Evolutionary conservation across 2,888 invertebrate species (phyloP).

Genomic region (Polymixis lichenea): DNA sequence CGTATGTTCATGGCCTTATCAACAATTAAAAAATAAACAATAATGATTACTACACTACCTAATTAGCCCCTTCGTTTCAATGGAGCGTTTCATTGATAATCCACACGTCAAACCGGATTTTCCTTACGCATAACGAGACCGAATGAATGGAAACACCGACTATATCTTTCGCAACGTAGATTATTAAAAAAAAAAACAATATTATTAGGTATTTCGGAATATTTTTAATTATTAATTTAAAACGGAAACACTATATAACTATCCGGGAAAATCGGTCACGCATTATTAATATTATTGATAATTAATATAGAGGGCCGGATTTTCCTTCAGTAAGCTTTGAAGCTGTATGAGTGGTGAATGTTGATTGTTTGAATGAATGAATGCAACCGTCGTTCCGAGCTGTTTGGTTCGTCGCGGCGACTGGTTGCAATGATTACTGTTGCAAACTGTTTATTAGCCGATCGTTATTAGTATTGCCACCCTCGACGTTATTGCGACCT

Average conservation of each 20-base stretch:
- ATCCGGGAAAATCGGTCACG: slow-evolving; percentile 32
- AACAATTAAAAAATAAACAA: slow-evolving; percentile 1
- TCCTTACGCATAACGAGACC: slow-evolving; percentile 24
- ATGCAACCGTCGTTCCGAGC: slow-evolving; percentile 65
- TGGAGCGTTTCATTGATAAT: slow-evolving; percentile 51
- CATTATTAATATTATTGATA: slow-evolving; percentile 26
- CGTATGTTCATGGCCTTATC: neutral
- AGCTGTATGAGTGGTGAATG: slow-evolving; percentile 31
- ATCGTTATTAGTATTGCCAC: slow-evolving; percentile 52
- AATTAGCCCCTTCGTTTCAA: slow-evolving; percentile 30
- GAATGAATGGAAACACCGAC: slow-evolving; percentile 26
- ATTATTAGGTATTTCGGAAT: neutral
- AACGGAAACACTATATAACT: slow-evolving; percentile 26
- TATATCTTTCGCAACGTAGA: neutral
- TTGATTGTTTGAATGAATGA: slow-evolving; percentile 23
- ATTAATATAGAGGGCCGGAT: slow-evolving; percentile 37
- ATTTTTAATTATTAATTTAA: slow-evolving; percentile 3
- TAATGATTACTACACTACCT: neutral
- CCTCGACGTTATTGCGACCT: slow-evolving; percentile 48
- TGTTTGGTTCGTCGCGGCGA: slow-evolving; percentile 65
- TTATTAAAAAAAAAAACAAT: neutral
- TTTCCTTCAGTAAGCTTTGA: slow-evolving; percentile 57
- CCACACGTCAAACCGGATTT: slow-evolving; percentile 39
- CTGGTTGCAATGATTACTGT: slow-evolving; percentile 71
- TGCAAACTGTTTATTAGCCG: slow-evolving; percentile 53